These are phyloP conservation scores for Adelognathus sp. DNA, from an alignment of 2,888 invertebrate genomes.

Conservation along the genomic window DNA sequence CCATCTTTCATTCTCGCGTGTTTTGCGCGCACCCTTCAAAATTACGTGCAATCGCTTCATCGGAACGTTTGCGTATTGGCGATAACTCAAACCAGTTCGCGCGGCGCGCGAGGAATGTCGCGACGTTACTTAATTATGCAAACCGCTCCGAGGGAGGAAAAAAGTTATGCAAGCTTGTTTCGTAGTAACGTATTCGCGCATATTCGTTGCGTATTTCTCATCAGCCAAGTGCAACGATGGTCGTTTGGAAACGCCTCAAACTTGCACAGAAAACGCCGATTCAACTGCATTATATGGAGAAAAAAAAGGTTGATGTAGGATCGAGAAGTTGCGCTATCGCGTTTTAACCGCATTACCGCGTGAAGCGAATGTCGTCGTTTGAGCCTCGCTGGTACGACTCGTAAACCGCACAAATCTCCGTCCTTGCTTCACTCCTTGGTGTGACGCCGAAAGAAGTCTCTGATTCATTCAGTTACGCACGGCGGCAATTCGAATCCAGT, in stretches of 20 bases:
- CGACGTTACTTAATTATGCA: too few species aligned
- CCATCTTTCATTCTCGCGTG: background rate
- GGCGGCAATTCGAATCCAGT: conserved; percentile 6
- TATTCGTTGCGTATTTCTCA: too few species aligned
- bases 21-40: background rate
- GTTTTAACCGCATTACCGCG: background rate
- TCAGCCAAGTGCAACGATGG: too few species aligned
- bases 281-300: background rate
- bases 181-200: too few species aligned
- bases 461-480: background rate
- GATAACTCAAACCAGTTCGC: too few species aligned
- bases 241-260: too few species aligned
- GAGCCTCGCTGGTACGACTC: background rate
- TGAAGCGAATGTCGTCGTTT: conserved; percentile 1
- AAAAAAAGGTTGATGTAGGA: too few species aligned
- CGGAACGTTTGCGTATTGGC: too few species aligned
- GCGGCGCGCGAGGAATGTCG: too few species aligned
- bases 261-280: background rate
- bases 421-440: conserved; percentile 15
- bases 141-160: too few species aligned
- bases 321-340: conserved; percentile 3
- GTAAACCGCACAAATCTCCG: conserved; percentile 4
- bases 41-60: too few species aligned
- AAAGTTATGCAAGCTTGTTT: too few species aligned
- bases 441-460: background rate